Conservation (phyloP, 2,888 invertebrate genomes). For the Cantharis nigra region DNA sequence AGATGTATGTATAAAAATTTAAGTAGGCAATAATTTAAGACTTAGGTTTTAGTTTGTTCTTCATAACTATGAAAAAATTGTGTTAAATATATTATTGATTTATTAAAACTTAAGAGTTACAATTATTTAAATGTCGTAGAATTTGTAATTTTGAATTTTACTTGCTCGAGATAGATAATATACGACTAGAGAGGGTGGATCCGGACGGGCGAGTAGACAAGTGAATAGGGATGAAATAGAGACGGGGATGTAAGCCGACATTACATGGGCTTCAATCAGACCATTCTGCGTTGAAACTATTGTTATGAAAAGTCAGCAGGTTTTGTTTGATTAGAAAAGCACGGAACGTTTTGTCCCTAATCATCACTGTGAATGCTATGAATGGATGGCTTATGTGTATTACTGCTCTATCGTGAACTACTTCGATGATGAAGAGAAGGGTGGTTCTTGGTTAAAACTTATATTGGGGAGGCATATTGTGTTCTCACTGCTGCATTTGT, state of each 20-base stretch:
- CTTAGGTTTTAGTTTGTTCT: neutral
- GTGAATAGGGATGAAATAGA: constrained; percentile 35
- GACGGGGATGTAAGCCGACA: constrained; percentile 39
- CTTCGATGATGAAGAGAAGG: constrained; percentile 26
- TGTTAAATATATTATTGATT: neutral
- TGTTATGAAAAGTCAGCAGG: constrained; percentile 56
- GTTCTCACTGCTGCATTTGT: constrained; percentile 1
- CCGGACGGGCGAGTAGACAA: constrained; percentile 28
- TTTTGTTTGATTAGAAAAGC: constrained; percentile 57
- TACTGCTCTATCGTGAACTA: constrained; percentile 28
- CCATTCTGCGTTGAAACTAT: constrained; percentile 45
- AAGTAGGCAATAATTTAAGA: neutral
- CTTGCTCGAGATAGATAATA: constrained; percentile 29
- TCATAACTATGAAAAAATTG: neutral
- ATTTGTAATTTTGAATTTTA: constrained; percentile 19
- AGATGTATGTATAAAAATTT: neutral
- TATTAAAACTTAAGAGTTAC: neutral
- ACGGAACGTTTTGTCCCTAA: constrained; percentile 52
- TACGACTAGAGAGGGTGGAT: constrained; percentile 32
- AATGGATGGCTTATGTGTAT: constrained; percentile 31
- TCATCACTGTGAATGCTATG: constrained; percentile 42
- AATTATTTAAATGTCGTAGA: neutral
- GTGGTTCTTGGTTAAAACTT: constrained; percentile 19
- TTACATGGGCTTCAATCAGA: constrained; percentile 53
- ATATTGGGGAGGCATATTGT: constrained; percentile 19